These are phyloP conservation scores for Enhydra lutris DNA, from an alignment of 2,113 vertebrate species.

Conservation along the genomic window DNA sequence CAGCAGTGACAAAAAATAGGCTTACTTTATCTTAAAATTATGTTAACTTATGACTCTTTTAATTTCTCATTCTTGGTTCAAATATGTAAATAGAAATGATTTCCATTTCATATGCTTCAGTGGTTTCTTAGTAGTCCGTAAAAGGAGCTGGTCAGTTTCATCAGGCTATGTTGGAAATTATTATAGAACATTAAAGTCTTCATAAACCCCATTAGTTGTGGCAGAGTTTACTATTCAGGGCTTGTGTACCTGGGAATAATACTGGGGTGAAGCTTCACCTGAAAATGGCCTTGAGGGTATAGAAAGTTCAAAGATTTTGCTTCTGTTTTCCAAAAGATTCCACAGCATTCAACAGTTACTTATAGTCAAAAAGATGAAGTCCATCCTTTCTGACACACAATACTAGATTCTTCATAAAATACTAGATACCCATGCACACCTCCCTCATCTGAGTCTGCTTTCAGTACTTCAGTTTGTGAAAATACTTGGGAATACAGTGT, in stretches of 20 bases:
- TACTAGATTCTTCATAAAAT: not conserved
- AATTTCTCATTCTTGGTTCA: constrained; percentile 53
- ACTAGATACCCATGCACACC: not conserved
- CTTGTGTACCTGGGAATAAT: not conserved
- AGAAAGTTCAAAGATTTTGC: not conserved
- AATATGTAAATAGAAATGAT: constrained; percentile 15
- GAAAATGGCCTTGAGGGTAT: not conserved
- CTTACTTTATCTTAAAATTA: constrained; percentile 40
- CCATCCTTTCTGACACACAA: not conserved
- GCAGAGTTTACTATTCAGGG: not conserved
- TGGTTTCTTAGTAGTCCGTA: constrained; percentile 7
- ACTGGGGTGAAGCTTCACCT: not conserved
- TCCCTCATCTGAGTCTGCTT: not conserved
- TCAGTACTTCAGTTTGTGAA: not conserved
- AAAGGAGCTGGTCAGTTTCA: not conserved
- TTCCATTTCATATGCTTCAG: not conserved
- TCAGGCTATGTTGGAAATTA: not conserved
- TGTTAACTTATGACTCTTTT: not conserved
- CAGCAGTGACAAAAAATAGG: not conserved
- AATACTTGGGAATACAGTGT: not conserved
- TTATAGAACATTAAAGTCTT: not conserved
- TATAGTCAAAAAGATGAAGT: not conserved
- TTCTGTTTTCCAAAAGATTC: not conserved
- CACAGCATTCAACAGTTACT: not conserved
- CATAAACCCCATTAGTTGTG: not conserved